Percentiles rank a stretch among this genome's conserved stretches.
These are phyloP conservation scores for Tetramorium alpestre DNA, from an alignment of 1,140 invertebrate species.

Conservation along the genomic window DNA sequence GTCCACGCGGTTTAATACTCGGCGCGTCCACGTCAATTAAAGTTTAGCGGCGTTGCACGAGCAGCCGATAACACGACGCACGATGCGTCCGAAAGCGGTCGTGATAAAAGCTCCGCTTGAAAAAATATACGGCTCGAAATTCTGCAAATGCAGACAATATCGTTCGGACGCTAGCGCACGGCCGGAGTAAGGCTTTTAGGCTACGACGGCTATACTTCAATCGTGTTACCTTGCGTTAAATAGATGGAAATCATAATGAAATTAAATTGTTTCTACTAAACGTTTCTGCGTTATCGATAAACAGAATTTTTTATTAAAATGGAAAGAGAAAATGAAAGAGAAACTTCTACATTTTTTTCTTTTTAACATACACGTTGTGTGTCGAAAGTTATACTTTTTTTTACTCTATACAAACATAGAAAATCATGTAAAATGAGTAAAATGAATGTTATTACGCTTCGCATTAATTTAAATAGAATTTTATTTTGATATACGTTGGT, in stretches of 20 bases:
- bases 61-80: slow-evolving; percentile 54
- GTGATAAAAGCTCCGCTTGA: slow-evolving; percentile 44
- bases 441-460: neutral
- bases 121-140: slow-evolving; percentile 43
- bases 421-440: neutral
- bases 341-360: neutral
- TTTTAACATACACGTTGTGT: neutral
- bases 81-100: slow-evolving; percentile 1
- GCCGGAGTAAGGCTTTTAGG: slow-evolving; percentile 2
- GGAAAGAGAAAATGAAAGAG: neutral
- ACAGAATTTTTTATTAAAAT: neutral
- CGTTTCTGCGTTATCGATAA: neutral
- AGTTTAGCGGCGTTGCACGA: slow-evolving; percentile 63
- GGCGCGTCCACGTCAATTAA: slow-evolving; percentile 69
- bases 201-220: slow-evolving; percentile 7
- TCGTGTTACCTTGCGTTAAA: neutral
- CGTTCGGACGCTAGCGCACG: neutral
- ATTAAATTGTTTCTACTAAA: neutral
- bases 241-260: neutral
- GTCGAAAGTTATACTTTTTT: neutral
- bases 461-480: neutral
- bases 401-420: neutral
- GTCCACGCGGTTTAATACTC: slow-evolving; percentile 75
- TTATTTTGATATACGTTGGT: neutral
- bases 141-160: slow-evolving; percentile 19